Conservation (phyloP, 1,140 invertebrate genomes). For the Platorchestia sp. region DNA sequence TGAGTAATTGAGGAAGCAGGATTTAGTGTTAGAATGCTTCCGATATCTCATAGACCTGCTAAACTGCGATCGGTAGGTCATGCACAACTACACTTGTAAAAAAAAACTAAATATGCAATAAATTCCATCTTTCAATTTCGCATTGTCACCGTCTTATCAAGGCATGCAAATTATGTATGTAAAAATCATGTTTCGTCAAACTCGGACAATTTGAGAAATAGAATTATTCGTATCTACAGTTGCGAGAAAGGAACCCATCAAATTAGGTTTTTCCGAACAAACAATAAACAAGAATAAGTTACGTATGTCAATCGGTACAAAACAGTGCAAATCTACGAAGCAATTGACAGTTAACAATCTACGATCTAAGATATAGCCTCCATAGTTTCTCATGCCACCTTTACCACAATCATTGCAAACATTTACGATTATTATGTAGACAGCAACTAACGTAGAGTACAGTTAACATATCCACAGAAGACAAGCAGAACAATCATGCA, state of each 20-base stretch:
- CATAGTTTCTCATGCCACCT: conserved; percentile 47
- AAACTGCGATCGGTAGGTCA: not conserved
- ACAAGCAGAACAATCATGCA: conserved; percentile 9
- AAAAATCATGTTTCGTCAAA: too few species aligned
- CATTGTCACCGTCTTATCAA: too few species aligned
- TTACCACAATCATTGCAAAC: not conserved
- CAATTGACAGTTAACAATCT: not conserved
- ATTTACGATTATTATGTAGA: not conserved
- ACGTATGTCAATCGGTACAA: not conserved
- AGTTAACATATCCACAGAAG: not conserved
- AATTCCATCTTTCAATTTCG: not conserved
- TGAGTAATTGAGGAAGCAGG: not conserved
- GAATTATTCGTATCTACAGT: not conserved
- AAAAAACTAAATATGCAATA: not conserved
- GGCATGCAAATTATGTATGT: too few species aligned
- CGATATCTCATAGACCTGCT: not conserved
- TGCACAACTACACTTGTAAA: too few species aligned
- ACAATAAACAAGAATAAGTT: conserved; percentile 21
- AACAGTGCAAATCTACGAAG: not conserved
- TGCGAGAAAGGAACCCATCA: not conserved
- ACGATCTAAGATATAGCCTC: conserved; percentile 44
- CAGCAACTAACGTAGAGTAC: not conserved
- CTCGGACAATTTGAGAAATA: not conserved
- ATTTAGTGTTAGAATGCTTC: not conserved
- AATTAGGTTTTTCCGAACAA: not conserved